Conservation (phyloP, 2,113 vertebrate genomes). For the Leptosomus discolor region DNA sequence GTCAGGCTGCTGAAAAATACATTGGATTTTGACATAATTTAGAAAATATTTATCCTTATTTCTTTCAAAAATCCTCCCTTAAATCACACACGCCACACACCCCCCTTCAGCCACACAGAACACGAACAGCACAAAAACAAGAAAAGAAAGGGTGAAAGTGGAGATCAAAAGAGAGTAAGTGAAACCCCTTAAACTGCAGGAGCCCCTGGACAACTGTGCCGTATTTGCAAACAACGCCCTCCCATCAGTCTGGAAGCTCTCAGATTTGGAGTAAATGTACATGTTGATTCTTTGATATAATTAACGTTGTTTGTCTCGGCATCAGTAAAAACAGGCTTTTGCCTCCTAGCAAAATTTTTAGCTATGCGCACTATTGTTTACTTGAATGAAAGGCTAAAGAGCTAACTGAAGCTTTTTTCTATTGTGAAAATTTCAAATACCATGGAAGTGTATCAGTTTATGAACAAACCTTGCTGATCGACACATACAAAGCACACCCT, state of each 20-base stretch:
- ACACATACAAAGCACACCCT: not conserved
- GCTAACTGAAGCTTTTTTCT: not conserved
- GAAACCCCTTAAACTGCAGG: not conserved
- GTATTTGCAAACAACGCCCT: not conserved
- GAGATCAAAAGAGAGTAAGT: not conserved
- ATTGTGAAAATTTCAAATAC: not conserved
- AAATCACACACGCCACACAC: not conserved
- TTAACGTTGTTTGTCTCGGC: constrained; percentile 6
- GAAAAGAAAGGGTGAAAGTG: not conserved
- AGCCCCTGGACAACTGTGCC: not conserved
- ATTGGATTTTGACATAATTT: not conserved
- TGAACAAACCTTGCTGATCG: not conserved
- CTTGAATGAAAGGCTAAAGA: not conserved
- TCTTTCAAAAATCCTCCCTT: not conserved
- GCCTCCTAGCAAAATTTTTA: not conserved
- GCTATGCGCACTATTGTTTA: not conserved
- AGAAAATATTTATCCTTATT: constrained; percentile 17
- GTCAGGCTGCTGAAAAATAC: not conserved
- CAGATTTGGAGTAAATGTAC: not conserved
- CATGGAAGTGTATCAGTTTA: not conserved
- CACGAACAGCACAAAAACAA: not conserved
- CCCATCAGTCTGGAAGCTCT: not conserved
- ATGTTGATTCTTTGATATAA: not conserved
- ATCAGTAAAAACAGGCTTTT: constrained; percentile 14
- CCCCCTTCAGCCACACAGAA: not conserved